phyloP scores from a whole-genome alignment of 2,797 vertebrate genomes.

The Aplochiton taeniatus region DNA sequence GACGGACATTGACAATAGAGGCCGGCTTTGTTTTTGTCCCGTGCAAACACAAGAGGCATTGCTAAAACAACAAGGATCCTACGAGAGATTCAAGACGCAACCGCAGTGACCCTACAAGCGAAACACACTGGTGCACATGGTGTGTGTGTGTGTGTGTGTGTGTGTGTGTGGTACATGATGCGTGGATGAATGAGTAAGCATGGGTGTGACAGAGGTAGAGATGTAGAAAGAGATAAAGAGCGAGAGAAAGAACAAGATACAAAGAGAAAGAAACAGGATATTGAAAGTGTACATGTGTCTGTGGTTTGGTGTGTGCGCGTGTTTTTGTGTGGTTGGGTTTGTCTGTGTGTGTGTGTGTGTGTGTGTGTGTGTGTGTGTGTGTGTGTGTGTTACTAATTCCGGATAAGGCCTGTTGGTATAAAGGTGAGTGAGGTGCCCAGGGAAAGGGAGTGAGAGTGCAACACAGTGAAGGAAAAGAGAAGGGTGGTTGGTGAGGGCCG shows the following conservation, averaged over 20 bases:
- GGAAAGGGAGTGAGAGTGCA: constrained; percentile 50
- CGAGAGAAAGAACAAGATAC: too few relatives aligned
- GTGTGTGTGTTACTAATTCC: constrained; percentile 23
- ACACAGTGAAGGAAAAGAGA: constrained; percentile 31
- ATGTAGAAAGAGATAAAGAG: too few relatives aligned
- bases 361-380: constrained; percentile 17
- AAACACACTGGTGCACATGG: constrained; percentile 54
- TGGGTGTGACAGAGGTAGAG: constrained; percentile 16
- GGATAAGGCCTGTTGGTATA: constrained; percentile 33
- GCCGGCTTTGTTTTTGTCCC: constrained; percentile 16
- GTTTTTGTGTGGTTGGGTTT: too few relatives aligned
- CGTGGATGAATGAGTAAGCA: constrained; percentile 8
- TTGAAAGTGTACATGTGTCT: too few relatives aligned
- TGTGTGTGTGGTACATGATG: neutral
- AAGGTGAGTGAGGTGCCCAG: constrained; percentile 6
- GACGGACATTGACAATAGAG: constrained; percentile 16
- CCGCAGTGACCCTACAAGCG: constrained; percentile 39
- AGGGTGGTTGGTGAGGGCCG: constrained; percentile 43
- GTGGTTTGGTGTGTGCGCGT: too few relatives aligned
- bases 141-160: constrained; percentile 15
- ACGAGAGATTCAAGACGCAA: constrained; percentile 39
- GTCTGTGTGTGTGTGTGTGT: constrained; percentile 19
- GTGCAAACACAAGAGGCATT: constrained; percentile 34
- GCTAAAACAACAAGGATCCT: constrained; percentile 58
- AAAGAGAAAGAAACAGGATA: too few relatives aligned